Evolutionary conservation across 2,113 vertebrate genomes (phyloP).

Genomic region (Formicarius rufipectus): DNA sequence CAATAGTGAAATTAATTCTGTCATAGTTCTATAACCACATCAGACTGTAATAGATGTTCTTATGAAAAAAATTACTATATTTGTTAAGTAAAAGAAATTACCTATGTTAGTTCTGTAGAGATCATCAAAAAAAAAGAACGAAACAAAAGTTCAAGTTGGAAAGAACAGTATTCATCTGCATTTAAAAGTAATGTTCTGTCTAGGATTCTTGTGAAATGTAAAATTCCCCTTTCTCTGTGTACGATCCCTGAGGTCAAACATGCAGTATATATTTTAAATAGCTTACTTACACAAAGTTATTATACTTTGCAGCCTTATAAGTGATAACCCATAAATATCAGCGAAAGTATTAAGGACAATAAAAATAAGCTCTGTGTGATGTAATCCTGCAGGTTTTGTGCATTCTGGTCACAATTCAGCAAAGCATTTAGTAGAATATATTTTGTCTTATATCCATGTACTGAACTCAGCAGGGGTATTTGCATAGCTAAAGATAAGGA

Average conservation of each 20-base stretch:
- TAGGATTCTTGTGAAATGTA: background rate
- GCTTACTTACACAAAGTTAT: background rate
- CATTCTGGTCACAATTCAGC: background rate
- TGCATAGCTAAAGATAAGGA: background rate
- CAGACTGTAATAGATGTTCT: background rate
- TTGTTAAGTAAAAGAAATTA: background rate
- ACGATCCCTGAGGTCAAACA: background rate
- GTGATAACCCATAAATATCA: background rate
- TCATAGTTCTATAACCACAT: background rate
- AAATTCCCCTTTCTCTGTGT: background rate
- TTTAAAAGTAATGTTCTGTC: background rate
- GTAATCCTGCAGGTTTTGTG: background rate
- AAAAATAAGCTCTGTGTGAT: background rate
- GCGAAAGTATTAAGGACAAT: background rate
- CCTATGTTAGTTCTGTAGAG: background rate
- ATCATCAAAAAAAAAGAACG: background rate
- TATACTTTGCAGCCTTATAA: background rate
- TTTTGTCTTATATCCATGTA: background rate
- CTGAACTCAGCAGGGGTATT: background rate
- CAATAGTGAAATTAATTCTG: background rate
- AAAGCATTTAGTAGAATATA: background rate
- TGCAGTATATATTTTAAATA: background rate
- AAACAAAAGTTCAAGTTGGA: background rate
- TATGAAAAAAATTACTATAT: background rate
- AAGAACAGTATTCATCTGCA: background rate